Evolutionary conservation across 2,888 invertebrate genomes (phyloP).

Genomic region (Syrphus vitripennis): DNA sequence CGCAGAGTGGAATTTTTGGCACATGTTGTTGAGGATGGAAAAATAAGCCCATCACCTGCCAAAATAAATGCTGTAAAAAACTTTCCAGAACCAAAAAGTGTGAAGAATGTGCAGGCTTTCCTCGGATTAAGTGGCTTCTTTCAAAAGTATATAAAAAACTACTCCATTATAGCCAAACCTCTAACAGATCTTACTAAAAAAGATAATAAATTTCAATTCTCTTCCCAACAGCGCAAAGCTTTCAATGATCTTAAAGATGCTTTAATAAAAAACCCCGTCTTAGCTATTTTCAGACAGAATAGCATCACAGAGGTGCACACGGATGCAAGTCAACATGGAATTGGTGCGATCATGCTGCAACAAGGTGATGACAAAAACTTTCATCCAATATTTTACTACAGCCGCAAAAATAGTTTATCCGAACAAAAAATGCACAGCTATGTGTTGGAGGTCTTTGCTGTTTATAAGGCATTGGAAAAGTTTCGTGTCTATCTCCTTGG

Average conservation of each 20-base stretch:
- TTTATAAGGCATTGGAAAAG: no score
- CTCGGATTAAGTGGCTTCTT: slow-evolving; percentile 44
- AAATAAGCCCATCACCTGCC: slow-evolving; percentile 41
- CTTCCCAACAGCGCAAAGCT: no score
- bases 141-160: slow-evolving; percentile 37
- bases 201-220: no score
- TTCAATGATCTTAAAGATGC: no score
- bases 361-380: slow-evolving; percentile 1
- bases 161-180: slow-evolving; percentile 1
- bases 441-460: slow-evolving; percentile 19
- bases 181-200: no score
- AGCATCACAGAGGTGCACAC: no score
- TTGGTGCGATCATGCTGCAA: slow-evolving; percentile 10
- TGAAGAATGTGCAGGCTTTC: no score
- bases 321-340: no score
- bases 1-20: slow-evolving; percentile 32
- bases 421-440: slow-evolving; percentile 35
- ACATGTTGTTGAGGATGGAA: slow-evolving; percentile 32
- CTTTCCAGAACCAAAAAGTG: slow-evolving; percentile 42
- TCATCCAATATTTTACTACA: no score
- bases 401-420: slow-evolving; percentile 4
- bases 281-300: no score
- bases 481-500: no score
- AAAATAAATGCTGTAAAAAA: slow-evolving; percentile 42
- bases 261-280: no score